A percentile compares a stretch with the other conserved stretches of the same genome.
Evolutionary conservation across 2,113 vertebrate genomes (phyloP).

Genomic region (Cricetomys ansorgei): DNA sequence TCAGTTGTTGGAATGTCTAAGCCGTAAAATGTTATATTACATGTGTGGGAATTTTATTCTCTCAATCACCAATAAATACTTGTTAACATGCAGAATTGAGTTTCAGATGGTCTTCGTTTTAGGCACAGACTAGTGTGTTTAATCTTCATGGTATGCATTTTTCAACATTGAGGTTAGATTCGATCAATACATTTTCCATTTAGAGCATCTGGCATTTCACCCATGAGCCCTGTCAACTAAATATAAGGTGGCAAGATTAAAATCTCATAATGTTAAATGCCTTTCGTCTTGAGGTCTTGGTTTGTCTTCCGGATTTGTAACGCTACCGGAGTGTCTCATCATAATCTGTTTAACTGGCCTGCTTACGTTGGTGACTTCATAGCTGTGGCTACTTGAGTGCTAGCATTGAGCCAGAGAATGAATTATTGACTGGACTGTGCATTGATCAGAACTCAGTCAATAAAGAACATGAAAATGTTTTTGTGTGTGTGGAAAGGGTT

Average conservation of each 20-base stretch:
- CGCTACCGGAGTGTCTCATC: not conserved
- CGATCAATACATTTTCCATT: constrained; percentile 57
- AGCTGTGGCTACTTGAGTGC: constrained; percentile 11
- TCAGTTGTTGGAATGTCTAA: not conserved
- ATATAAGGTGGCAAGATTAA: constrained; percentile 42
- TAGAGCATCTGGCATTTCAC: constrained; percentile 9
- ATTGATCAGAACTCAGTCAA: constrained; percentile 15
- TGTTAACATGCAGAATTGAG: not conserved
- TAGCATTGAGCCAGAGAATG: constrained; percentile 17
- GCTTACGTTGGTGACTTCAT: constrained; percentile 43
- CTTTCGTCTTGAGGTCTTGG: constrained; percentile 42
- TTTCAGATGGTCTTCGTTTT: constrained; percentile 42
- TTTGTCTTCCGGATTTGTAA: constrained; percentile 21
- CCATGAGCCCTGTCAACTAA: not conserved
- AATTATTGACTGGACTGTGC: constrained; percentile 57
- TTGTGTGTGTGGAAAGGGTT: not conserved
- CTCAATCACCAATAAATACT: not conserved
- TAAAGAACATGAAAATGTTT: constrained; percentile 28
- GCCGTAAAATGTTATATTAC: not conserved
- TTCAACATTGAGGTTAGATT: constrained; percentile 57
- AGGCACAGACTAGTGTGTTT: not conserved
- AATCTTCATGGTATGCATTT: constrained; percentile 48
- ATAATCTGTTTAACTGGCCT: constrained; percentile 45
- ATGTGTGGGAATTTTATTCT: not conserved
- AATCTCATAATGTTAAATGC: not conserved